Percentiles rank a stretch among this genome's conserved stretches.
Conservation (phyloP, 2,888 invertebrate species). For the Nemotelus nigrinus region DNA sequence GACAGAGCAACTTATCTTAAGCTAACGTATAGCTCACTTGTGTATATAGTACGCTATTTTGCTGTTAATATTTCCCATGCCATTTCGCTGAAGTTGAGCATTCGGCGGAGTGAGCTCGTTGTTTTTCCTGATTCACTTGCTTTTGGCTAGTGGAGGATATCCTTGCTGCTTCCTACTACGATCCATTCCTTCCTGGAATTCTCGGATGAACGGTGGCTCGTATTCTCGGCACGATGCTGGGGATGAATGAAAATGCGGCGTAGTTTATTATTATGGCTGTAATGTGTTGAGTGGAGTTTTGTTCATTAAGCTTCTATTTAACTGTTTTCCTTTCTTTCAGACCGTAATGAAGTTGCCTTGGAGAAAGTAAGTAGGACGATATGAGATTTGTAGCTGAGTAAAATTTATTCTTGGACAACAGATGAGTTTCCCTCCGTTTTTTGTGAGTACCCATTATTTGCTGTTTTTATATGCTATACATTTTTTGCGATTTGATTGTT, state of each 20-base stretch:
- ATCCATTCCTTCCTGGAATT: slow-evolving; percentile 32
- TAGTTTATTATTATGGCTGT: slow-evolving; percentile 41
- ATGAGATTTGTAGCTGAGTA: slow-evolving; percentile 2
- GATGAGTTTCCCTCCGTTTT: not conserved
- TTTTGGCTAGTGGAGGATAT: slow-evolving; percentile 29
- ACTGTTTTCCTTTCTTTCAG: slow-evolving; percentile 38
- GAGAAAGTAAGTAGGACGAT: not conserved
- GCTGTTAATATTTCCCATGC: slow-evolving; percentile 18
- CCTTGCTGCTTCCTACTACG: slow-evolving; percentile 35
- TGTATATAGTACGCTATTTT: slow-evolving; percentile 3
- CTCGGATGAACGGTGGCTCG: slow-evolving; percentile 1
- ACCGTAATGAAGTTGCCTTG: slow-evolving; percentile 39
- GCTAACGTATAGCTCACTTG: not conserved
- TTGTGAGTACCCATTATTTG: not conserved
- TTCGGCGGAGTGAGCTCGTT: slow-evolving; percentile 17
- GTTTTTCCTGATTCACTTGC: slow-evolving; percentile 17
- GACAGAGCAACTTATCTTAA: not conserved
- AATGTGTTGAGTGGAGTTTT: slow-evolving; percentile 40
- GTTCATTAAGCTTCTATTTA: slow-evolving; percentile 43
- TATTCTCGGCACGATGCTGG: not conserved
- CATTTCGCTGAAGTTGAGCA: not conserved
- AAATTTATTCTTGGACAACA: not conserved
- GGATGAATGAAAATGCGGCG: slow-evolving; percentile 24
- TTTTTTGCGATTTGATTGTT: too few species aligned
- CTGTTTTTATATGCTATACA: too few species aligned